Base-by-base conservation (phyloP, 2,888 invertebrate species). In the Lagria hirta region DNA sequence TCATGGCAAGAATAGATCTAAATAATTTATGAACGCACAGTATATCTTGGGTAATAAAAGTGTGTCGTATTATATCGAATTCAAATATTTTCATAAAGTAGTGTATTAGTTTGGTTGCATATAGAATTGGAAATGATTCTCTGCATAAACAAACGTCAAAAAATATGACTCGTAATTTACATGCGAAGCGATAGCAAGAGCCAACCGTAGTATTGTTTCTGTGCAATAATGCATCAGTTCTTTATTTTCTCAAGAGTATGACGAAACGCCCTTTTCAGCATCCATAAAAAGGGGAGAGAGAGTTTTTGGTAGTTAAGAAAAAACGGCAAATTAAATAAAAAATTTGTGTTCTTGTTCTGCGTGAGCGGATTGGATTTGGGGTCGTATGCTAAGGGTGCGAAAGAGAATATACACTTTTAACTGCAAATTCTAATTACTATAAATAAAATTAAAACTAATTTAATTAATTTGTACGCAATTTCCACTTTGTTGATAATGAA, bases 401-500 rank as follows among this genome's bases (percentile, higher is more conserved):
- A 26, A 26, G 3, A 13, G 7, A 3, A 3, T 12, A 3, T 4
- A 12, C 11, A 24, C 11, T 24, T 12, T 4, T 18, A 28, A 10
- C 28, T 1, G 12, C 27, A 26, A 16, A 26, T 22, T 13, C 26
- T 41, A 33, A 41, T 33, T 33, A 28, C 15, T 16, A 16, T 22
- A 22, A 42, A 42, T 42, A 34, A 42, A 42, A 28, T 28, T 28
- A 20, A 20, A 41, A 42, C 15, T 23, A 43, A 43, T 43, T 43
- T 36, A 29, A 36, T 43, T 43, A 29, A 43, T 29, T 30, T 36
- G 43, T 36, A 23, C 24, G 43, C 43, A 43, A 32, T 43, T 43
- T 43, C 43, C 36, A 43, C 29, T 35, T 36, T 30, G 36, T 29
- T 37, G 43, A 30, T 43, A 43, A 43, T 43, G 43, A 30, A 43